A percentile compares a stretch with the other conserved stretches of the same genome.
Evolutionary conservation across 1,140 invertebrate genomes (phyloP).

Genomic region (Hylaeus anthracinus): DNA sequence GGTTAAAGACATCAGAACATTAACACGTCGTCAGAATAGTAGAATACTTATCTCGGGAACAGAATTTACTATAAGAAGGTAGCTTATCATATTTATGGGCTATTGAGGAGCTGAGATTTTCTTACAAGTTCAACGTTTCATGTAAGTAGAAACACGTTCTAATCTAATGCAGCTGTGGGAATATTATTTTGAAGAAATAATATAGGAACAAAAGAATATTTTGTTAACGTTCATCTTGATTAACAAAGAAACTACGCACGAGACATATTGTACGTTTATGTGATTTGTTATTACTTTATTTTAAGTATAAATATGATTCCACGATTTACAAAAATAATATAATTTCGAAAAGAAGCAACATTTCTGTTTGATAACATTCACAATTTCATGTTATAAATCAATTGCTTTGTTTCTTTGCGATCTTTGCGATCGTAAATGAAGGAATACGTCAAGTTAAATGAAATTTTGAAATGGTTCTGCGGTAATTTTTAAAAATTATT

Average conservation of each 20-base stretch:
- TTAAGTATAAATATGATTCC: too few species aligned
- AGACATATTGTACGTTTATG: too few species aligned
- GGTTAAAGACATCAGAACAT: neutral
- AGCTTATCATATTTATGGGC: constrained; percentile 43
- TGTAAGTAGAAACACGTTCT: neutral
- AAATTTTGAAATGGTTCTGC: too few species aligned
- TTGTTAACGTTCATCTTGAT: neutral
- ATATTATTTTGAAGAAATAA: neutral
- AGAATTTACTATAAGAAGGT: constrained; percentile 20
- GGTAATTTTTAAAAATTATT: too few species aligned
- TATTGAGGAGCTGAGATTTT: neutral
- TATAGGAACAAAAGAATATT: neutral
- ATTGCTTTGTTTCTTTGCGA: too few species aligned
- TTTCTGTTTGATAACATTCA: neutral
- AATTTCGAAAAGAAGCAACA: too few species aligned
- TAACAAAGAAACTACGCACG: neutral
- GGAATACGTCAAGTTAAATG: too few species aligned
- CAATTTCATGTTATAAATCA: too few species aligned
- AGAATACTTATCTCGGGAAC: constrained; percentile 23
- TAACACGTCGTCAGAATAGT: neutral
- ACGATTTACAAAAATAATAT: too few species aligned
- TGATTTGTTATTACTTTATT: too few species aligned
- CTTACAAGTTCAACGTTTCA: neutral
- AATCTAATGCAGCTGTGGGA: neutral
- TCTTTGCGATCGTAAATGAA: too few species aligned